Evolutionary conservation across 1,140 invertebrate species (phyloP).

Genomic region (Dendrolimus punctatus): DNA sequence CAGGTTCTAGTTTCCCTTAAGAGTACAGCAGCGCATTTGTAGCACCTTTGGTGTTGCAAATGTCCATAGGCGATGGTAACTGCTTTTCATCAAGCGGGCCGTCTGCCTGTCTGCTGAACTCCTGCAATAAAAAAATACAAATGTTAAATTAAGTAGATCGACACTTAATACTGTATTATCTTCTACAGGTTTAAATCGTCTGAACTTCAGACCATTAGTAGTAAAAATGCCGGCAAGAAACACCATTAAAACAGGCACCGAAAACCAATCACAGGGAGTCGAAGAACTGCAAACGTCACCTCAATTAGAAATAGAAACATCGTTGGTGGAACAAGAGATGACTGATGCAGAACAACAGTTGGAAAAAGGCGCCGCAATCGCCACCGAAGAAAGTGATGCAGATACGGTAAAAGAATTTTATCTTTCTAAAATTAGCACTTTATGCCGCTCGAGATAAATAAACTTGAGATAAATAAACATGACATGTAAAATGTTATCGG

Average conservation of each 20-base stretch:
- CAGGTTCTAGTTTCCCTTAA: too few species aligned
- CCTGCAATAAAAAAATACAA: too few species aligned
- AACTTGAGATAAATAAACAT: too few species aligned
- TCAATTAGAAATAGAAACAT: conserved; percentile 41
- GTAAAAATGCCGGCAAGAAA: conserved; percentile 43
- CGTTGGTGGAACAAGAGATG: conserved; percentile 44
- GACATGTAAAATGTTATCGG: too few species aligned
- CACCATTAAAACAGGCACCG: conserved; percentile 17
- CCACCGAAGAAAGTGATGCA: conserved; percentile 50
- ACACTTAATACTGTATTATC: background rate
- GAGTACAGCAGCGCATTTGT: too few species aligned
- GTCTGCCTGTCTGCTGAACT: too few species aligned
- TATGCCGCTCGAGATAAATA: too few species aligned
- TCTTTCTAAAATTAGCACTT: background rate
- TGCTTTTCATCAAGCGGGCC: too few species aligned
- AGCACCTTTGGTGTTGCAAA: too few species aligned
- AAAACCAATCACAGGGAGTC: conserved; percentile 23
- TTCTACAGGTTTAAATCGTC: conserved; percentile 28
- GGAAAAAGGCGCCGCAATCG: conserved; percentile 43
- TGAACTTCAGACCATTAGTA: conserved; percentile 45
- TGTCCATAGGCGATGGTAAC: too few species aligned
- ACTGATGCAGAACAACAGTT: conserved; percentile 45
- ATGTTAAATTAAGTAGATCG: too few species aligned
- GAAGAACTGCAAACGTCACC: conserved; percentile 52
- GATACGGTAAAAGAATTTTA: conserved; percentile 38